Percentiles rank a stretch among this genome's conserved stretches.
These are phyloP conservation scores for Hyles euphorbiae DNA, from an alignment of 1,140 invertebrate genomes.

Conservation along the genomic window DNA sequence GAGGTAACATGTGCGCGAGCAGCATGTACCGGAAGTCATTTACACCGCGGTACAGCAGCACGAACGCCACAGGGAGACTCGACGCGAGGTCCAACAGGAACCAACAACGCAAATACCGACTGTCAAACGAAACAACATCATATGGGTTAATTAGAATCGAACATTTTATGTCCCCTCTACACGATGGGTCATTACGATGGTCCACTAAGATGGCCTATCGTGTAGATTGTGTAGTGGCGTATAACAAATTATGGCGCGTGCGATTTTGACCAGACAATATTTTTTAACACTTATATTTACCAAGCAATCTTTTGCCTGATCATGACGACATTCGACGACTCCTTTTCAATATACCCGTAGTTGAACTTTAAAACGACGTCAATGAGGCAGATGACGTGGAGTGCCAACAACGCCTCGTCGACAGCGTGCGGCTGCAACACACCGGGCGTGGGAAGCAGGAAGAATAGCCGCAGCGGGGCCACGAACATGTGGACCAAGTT, in stretches of 20 bases:
- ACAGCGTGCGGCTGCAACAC: neutral
- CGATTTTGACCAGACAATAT: neutral
- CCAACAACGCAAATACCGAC: slow-evolving; percentile 18
- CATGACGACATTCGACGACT: slow-evolving; percentile 12
- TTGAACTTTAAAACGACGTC: slow-evolving; percentile 26
- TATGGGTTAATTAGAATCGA: no score
- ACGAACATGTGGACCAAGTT: slow-evolving; percentile 23
- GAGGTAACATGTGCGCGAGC: slow-evolving; percentile 9
- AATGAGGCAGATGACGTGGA: slow-evolving; percentile 17
- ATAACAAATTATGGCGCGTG: neutral
- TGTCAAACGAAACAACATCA: slow-evolving; percentile 9
- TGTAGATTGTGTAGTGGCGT: no score
- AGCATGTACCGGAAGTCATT: neutral
- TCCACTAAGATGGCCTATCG: no score
- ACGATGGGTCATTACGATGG: no score
- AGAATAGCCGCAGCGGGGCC: slow-evolving; percentile 19
- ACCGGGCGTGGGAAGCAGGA: slow-evolving; percentile 11
- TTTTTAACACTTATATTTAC: slow-evolving; percentile 9
- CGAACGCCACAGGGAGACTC: slow-evolving; percentile 13
- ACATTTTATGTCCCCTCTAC: no score
- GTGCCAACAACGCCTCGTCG: slow-evolving; percentile 15
- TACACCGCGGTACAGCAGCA: neutral
- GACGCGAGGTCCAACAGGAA: slow-evolving; percentile 18
- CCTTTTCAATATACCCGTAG: slow-evolving; percentile 18
- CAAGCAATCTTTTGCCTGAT: slow-evolving; percentile 15